Evolutionary conservation across 2,888 invertebrate species (phyloP), one percentile per base, ranked within the genome.

Genomic region (Himalopsyche anomala): DNA sequence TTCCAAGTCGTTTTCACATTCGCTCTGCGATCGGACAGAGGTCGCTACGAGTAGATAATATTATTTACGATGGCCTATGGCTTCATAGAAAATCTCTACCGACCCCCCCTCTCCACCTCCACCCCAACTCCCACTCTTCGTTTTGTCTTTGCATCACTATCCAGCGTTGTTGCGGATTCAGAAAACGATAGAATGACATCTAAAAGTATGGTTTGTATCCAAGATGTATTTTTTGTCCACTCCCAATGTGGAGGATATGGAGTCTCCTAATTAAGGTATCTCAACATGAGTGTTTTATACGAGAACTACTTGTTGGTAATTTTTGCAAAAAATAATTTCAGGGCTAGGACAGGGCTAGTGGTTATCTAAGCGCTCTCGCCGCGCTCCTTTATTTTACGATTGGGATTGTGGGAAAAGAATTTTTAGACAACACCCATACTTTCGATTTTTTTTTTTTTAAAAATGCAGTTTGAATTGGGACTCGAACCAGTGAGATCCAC

Each of bases 61-160:
- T 86, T 86, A 86, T 86, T 86, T 84, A 80, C 81, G 79, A 74
- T 84, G 82, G 86, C 86, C 86, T 86, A 86, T 86, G 84, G 84
- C 86, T 84, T 84, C 84, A 84, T 84, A 84, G 86, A 84, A 84
- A 82, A 84, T 84, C 19, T 62, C 86, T 81, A 62, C 83, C 45
- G n/a, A 9, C 28, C 42, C 69, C 69, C 79, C n/a, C 56, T 15
- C 62, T 19, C 28, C 84, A 6, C 51, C 12, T 45, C 6, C 40
- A 51, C 56, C 56, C 54, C 9, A 40, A 36, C 79, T 4, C 51
- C 51, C 51, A 56, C 51, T 81, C n/a, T 62, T 38, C 42, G 11
- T 17, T 45, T 62, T 40, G 28, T 81, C 56, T 17, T 19, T 28
- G 40, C 45, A 51, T 51, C 51, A 28, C 28, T 28, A 62, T 62